These are phyloP conservation scores for Microcebus jonahi DNA, from an alignment of 2,113 vertebrate species.

Conservation along the genomic window DNA sequence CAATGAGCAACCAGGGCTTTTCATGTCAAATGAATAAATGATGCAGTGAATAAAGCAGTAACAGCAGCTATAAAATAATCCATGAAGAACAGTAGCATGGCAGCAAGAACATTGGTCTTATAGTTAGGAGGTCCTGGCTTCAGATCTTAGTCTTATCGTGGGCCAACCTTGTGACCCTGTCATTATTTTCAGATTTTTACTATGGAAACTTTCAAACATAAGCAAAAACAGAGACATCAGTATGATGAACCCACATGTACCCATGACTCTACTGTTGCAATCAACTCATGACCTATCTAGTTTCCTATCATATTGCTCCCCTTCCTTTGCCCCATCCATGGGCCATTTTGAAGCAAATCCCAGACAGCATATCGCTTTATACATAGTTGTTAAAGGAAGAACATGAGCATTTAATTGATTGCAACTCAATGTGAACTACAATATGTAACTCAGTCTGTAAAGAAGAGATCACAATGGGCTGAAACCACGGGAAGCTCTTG, in stretches of 20 bases:
- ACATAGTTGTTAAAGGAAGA: neutral
- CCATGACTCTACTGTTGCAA: accelerated
- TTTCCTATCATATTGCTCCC: neutral
- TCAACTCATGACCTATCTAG: neutral
- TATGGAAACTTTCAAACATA: neutral
- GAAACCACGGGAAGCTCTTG: neutral
- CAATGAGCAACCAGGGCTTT: conserved; percentile 13
- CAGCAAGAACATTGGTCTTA: neutral
- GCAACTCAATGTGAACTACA: neutral
- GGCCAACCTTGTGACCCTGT: neutral
- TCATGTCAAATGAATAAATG: conserved; percentile 55
- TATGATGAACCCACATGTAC: no score
- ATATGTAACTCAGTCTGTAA: neutral
- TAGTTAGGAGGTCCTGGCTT: neutral
- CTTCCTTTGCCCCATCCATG: neutral
- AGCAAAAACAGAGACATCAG: neutral
- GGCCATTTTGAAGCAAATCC: neutral
- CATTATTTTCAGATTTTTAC: conserved; percentile 4
- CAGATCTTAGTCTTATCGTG: neutral
- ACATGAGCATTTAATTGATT: neutral
- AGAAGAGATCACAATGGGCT: neutral
- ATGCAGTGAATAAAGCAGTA: neutral
- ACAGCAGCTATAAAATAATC: neutral
- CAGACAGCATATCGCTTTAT: neutral
- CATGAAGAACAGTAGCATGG: neutral